Base-by-base conservation (phyloP, 2,797 vertebrate species). In the Vultur gryphus region DNA sequence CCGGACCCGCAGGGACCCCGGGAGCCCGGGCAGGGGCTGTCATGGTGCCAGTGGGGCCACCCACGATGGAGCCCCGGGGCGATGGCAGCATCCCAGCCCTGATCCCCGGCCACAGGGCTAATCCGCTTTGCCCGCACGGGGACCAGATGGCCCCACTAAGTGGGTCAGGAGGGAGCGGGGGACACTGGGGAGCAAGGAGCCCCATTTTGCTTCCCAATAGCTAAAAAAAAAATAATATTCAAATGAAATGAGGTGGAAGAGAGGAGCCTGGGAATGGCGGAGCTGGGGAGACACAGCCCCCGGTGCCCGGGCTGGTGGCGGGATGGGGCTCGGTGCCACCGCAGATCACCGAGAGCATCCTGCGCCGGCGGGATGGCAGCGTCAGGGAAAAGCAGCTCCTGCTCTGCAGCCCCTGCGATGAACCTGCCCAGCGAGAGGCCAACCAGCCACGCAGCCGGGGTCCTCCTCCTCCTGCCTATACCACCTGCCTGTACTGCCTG, bases 81-180 rank as follows among this genome's bases (percentile, higher is more conserved):
- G 6, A 39, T 28, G 84, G 51, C 92, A 70, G 48, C 0, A 3
- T 41, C 87, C 92, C 90, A 44, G 90, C 58, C 77, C 73, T 28
- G 85, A 66, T 61, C 66, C 82, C 72, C 1, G 0, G n/a, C 67
- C 4, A 0, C 49, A 11, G 29, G 61, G 58, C 7, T 96, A 94
- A 96, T 87, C 96, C 54, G 71, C 96, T 96, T 93, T 94, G 75
- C 77, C 70, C 1, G 0, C 7, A 0, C 3, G 4, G 82, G 70
- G 64, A 87, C 9, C 96, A 96, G 96, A 94, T 95, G 95, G 93
- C 33, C 37, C 87, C 1, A 2, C 25, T 91, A 96, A 95, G 35
- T 88, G 92, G 95, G 94, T 93, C 95, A 93, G 83, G 76, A 8
- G 0, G 75, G 65, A 94, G 75, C 6, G 0, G 81, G 93, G 81